Percentiles rank a stretch among this genome's conserved stretches.
phyloP scores from a whole-genome alignment of 2,797 vertebrate species.

The Tapera naevia region DNA sequence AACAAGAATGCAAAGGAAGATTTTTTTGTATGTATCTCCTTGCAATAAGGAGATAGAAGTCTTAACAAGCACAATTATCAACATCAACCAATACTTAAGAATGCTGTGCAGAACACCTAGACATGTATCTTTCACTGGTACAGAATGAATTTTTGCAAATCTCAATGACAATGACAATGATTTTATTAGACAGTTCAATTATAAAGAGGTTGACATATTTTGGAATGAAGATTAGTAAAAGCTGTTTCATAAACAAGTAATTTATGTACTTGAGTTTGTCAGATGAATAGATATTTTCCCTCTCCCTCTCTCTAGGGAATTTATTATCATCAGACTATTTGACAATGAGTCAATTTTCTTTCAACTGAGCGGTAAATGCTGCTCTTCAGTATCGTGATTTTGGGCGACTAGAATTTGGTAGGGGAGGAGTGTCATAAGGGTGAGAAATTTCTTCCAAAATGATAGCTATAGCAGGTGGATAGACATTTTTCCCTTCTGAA shows the following conservation, averaged over 20 bases:
- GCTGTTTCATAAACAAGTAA: background rate
- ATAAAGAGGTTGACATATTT: background rate
- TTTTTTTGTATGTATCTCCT: too few species aligned
- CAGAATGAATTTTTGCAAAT: background rate
- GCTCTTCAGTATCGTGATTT: background rate
- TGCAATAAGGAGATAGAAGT: background rate
- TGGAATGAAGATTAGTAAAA: background rate
- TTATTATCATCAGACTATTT: background rate
- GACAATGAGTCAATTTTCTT: background rate
- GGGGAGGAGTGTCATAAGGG: background rate
- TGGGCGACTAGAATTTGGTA: background rate
- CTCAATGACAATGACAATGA: background rate
- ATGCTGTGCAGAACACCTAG: background rate
- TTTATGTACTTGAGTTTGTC: background rate
- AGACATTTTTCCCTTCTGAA: background rate
- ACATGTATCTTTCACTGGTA: background rate
- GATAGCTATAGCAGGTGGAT: background rate
- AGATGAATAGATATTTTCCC: background rate
- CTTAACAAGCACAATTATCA: background rate
- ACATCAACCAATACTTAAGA: background rate
- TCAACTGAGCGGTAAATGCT: background rate
- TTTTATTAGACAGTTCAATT: background rate
- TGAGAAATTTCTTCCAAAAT: background rate
- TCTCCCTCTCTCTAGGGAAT: background rate
- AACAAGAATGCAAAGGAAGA: background rate